Conservation (phyloP, 1,140 invertebrate genomes). For the Drosophila miranda region DNA sequence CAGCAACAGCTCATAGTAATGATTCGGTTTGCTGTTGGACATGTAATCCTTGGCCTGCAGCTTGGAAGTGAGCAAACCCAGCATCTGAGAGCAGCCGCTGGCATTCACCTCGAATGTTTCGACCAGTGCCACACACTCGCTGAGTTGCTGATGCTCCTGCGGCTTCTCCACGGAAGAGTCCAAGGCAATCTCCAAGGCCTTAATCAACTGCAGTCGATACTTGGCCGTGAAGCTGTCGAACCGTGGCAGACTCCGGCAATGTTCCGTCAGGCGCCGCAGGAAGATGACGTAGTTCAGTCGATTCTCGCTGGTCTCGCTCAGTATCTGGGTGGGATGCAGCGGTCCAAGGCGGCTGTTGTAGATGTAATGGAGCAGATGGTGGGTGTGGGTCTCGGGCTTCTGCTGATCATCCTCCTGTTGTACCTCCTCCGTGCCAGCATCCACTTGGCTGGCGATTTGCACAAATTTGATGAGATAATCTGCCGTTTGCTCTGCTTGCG, state of each 20-base stretch:
- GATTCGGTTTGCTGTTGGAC: constrained; percentile 22
- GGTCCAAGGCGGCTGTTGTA: constrained; percentile 56
- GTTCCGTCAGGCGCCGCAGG: constrained; percentile 53
- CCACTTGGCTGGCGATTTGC: constrained; percentile 56
- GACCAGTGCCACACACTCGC: constrained; percentile 57
- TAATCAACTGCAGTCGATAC: constrained; percentile 67
- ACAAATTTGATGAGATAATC: constrained; percentile 63
- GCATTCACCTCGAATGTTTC: constrained; percentile 59
- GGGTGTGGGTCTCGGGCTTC: constrained; percentile 36
- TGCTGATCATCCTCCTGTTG: constrained; percentile 18
- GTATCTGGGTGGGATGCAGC: constrained; percentile 55
- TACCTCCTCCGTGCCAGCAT: constrained; percentile 18
- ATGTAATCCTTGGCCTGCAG: constrained; percentile 55
- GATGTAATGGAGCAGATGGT: constrained; percentile 69
- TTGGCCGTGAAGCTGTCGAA: constrained; percentile 54
- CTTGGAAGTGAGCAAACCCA: constrained; percentile 50
- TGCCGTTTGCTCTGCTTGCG: constrained; percentile 44
- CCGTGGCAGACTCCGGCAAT: constrained; percentile 42
- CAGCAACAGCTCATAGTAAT: constrained; percentile 66
- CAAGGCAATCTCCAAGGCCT: constrained; percentile 60
- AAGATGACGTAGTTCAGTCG: constrained; percentile 62
- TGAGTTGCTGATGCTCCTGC: constrained; percentile 39
- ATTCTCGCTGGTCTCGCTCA: constrained; percentile 46
- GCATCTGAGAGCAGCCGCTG: constrained; percentile 58
- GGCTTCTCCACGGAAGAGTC: constrained; percentile 8